Evolutionary conservation across 2,797 vertebrate genomes (phyloP).

Genomic region (Coluber constrictor): DNA sequence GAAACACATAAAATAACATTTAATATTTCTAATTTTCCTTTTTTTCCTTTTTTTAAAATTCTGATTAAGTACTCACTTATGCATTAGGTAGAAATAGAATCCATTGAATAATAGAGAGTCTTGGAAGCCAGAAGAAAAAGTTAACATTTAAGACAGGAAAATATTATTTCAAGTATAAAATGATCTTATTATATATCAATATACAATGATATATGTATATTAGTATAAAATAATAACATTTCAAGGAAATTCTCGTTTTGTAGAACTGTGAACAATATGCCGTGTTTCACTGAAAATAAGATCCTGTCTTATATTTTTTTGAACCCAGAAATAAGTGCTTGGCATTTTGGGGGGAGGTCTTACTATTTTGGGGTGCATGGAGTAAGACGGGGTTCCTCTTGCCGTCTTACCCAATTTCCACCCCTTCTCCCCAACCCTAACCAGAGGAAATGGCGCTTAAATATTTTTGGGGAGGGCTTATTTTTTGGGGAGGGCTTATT

Average conservation of each 20-base stretch:
- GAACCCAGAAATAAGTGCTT: too few species aligned
- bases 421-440: too few species aligned
- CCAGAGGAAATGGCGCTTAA: too few species aligned
- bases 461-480: too few species aligned
- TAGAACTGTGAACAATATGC: background rate
- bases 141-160: background rate
- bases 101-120: background rate
- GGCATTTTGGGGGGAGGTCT: too few species aligned
- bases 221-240: background rate
- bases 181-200: background rate
- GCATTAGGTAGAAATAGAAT: background rate
- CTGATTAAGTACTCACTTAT: background rate
- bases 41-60: background rate
- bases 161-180: background rate
- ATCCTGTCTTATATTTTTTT: too few species aligned
- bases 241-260: background rate
- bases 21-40: background rate
- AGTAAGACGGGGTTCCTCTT: too few species aligned
- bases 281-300: too few species aligned
- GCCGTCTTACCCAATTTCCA: too few species aligned
- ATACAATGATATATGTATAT: background rate
- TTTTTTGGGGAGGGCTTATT: too few species aligned
- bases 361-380: too few species aligned
- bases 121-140: background rate
- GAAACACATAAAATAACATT: background rate